Base-by-base conservation (phyloP, 2,797 vertebrate species). In the Diplodus puntazzo region DNA sequence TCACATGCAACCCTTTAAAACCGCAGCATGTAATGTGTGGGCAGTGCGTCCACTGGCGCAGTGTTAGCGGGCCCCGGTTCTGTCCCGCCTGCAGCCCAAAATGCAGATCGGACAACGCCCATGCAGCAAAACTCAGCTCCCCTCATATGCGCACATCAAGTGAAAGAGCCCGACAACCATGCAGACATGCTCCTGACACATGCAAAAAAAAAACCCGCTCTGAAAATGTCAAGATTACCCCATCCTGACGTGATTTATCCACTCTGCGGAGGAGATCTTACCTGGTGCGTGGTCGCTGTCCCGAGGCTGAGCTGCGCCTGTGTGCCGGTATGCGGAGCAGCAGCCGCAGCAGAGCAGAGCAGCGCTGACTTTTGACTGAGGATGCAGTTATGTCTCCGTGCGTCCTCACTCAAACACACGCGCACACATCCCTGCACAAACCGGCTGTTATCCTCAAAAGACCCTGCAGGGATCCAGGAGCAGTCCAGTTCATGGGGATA, bases 101-200 rank as follows among this genome's bases (percentile, higher is more conserved):
- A 78, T 75, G 89, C 89, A 77, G 83, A 73, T 0, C 13, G 42
- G 91, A 80, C 92, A 87, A 92, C 93, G 92, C 93, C 92, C 83
- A 67, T 92, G 92, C 92, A 86, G 87, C 86, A 91, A 34, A 80
- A 84, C 57, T 49, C 57, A 52, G 17, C 66, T 59, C 21, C 8
- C 50, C 12, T 53, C 23, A 4, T 14, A 11, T 62, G 45, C 61
- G 75, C 64, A 65, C 80, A 46, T 39, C 81, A 55, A 54, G 5
- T 18, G 49, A 39, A 63, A 13, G 25, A 63, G 30, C 30, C 25
- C 30, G 16, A 14, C 63, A 54, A 23, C 21, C 62, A 49, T 12
- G 54, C 73, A 45, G 20, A 30, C 45, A 12, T 9, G 45, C 20
- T 1, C 21, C 43, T 46, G 13, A 58, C 59, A 39, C 64, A 65